Evolutionary conservation across 2,113 vertebrate species (phyloP), one percentile per base, ranked within the genome.

Genomic region (Narcine bancroftii): DNA sequence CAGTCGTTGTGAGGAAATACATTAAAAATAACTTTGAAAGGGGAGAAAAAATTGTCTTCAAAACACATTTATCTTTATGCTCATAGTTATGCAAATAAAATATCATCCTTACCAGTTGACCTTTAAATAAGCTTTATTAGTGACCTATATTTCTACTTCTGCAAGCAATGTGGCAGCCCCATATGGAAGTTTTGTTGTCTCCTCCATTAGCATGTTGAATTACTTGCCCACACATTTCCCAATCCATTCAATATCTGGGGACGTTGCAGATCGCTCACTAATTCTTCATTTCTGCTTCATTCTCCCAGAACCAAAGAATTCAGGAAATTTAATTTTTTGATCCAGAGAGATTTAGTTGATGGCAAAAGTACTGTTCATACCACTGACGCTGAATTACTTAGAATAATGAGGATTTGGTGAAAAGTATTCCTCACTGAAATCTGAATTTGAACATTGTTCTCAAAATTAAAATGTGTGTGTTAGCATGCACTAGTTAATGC

Each of bases 51-150:
- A 56, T n/a, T 10, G 50, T 63, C 17, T 87, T 87, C 53, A 36
- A 17, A 87, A 60, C 56, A 66, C 60, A 71, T 33, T 91, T 65
- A 65, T 91, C 65, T 26, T 91, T 36, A 42, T 47, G 42, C 65
- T 69, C 63, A 45, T 21, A 91, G 21, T 91, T 69, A 69, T 91
- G 39, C 65, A 47, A 45, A 69, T 11, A 42, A 91, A 15, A 47
- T 3, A 19, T 69, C 65, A 69, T 69, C 63, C 39, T 69, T 91
- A 69, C 63, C 63, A 69, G 10, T 47, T 91, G 89, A 91, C 89
- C 89, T 91, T 91, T 91, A 69, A 91, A 33, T 39, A 66, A 71
- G 17, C 65, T 69, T n/a, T 45, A 69, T 91, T 91, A 91, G 89
- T 71, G 89, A 91, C 89, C 39, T 91, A 91, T 71, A 91, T 91